Base-by-base conservation (phyloP, 1,140 invertebrate species). In the Neoseiulus cucumeris region DNA sequence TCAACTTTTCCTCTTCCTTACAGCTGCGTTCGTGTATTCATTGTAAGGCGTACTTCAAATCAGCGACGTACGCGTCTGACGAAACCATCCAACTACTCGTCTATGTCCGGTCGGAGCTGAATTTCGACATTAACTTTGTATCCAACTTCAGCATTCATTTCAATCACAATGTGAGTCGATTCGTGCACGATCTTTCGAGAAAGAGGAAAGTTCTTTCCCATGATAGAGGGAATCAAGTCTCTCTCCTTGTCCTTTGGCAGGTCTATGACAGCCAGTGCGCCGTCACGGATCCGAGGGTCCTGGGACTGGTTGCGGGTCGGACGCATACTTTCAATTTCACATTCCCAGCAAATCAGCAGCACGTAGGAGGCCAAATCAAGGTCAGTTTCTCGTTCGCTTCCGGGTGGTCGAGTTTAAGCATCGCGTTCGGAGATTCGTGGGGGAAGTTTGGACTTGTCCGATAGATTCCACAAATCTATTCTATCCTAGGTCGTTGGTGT, bases 31-130 rank as follows among this genome's bases (percentile, higher is more conserved):
- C 51, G 17, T 59, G 51, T 20, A 59, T 59, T 5, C 33, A 59
- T 59, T 59, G 51, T 20, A 59, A 59, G 22, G 51, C 51, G 51
- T 59, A 59, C 9, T 59, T 59, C 22, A 59, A 33, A 14, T 59
- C 51, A 5, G 2, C 17, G 14, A 29, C 51, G 22, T 59, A 59
- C 22, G 14, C 51, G 2, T 59, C 51, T 1, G 22, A 59, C 51
- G 51, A 59, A 33, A 59, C 51, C 6, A 59, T 59, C 22, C 14
- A 59, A 9, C 22, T 59, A n/a, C 51, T 29, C 22, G 33, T 59
- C 4, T 59, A 59, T 9, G 51, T 59, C 22, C 51, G 51, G 22
- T 59, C 51, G 4, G 25, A 59, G 9, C 22, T 59, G 51, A 25
- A 25, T 17, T 25, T 59, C 4, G 51, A 59, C 22, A 33, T 59